Evolutionary conservation across 2,113 vertebrate genomes (phyloP), one percentile per base, ranked within the genome.

Genomic region (Mesitornis unicolor): DNA sequence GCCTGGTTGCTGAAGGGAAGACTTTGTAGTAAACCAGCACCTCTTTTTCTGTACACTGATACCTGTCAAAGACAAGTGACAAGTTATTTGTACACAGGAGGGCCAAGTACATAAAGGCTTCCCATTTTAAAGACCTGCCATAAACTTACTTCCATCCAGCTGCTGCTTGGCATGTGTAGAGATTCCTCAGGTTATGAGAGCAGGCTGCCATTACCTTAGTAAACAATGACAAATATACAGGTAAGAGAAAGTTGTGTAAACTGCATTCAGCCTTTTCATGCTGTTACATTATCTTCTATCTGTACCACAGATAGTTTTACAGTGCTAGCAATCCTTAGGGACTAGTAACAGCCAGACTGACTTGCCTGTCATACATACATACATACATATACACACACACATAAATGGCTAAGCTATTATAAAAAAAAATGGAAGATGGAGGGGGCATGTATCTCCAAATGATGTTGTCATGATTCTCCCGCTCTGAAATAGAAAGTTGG

Each of bases 71-170:
- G 73, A 54, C 51, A 83, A 53, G 54, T 0, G 7, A 80, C n/a
- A 70, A 71, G 40, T 59, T 12, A 16, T 91, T 83, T 68, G 57
- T 53, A 35, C 60, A n/a, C 22, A 28, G 8, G 33, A 54, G 16
- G 38, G 26, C 12, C 18, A 57, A 28, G 25, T 31, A 24, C 47
- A 43, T 33, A n/a, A 38, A 36, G 31, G 24, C 15, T 16, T 84
- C 40, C 48, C 36, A 2, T 42, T 42, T 17, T 10, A 59, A 64
- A 40, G 18, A 35, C 11, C 8, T 75, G 53, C 26, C 42, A 36
- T 25, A 26, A 65, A 95, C 98, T 98, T 96, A 99, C 99, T 98
- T 99, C 99, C 99, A 99, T 28, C 98, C 99, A 70, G 98, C 98
- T 45, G 98, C 67, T 54, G 98, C 98, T 80, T 98, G 98, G 85